Evolutionary conservation across 1,140 invertebrate genomes (phyloP), one percentile per base, ranked within the genome.

Genomic region (Zophobas atratus): DNA sequence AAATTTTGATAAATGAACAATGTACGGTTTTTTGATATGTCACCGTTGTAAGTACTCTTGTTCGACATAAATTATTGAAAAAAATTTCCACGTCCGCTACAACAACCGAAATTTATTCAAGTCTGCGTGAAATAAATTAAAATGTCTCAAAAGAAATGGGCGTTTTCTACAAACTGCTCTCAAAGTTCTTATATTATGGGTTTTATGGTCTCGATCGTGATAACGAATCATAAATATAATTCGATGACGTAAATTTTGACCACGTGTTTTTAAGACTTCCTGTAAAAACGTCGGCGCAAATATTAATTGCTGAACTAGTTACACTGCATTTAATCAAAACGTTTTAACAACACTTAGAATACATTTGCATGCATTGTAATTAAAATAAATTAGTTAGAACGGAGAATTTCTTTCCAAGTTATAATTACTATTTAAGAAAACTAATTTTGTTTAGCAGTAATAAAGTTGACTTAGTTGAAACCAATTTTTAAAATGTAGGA

Each of bases 121-220:
- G 20, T 20, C 4, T 51, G 3, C 6, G 2, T 20, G 2, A 20
- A 6, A 51, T 51, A 51, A 51, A 51, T 51, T 51, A 6, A 6
- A 51, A 20, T 51, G 49, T 51, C 20, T 20, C 49, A 51, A 51
- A 46, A 20, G 6, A 51, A 51, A 51, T 51, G 49, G 49, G 49
- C 49, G 49, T 51, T 51, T 51, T 51, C 49, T 5, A 51, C 49
- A 51, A 51, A 51, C 20, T 51, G 49, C 49, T 20, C 49, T 20
- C 4, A 51, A 51, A 51, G 20, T 51, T 20, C 49, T 51, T 51
- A 51, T 51, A 51, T 51, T 51, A 51, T 20, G 49, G 49, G 49
- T 51, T 51, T 51, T 51, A 51, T 51, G n/a, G 49, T 20, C 49
- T 20, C 49, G 49, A 51, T 51, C 49, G 49, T 51, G 49, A 51